A percentile compares a stretch with the other conserved stretches of the same genome.
phyloP scores from a whole-genome alignment of 2,113 vertebrate genomes.

The Trinectes maculatus region DNA sequence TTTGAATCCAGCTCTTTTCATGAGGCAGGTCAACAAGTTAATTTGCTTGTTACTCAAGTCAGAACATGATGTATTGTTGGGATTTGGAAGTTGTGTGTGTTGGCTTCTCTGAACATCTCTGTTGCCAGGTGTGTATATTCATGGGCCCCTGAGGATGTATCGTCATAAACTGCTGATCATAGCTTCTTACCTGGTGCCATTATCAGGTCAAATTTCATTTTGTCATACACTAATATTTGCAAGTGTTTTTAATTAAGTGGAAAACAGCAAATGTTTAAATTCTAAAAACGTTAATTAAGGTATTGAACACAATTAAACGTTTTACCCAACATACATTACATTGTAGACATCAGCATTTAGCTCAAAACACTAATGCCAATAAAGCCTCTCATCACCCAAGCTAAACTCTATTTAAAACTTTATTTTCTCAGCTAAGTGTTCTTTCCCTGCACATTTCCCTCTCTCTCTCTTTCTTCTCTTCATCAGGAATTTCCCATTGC shows the following conservation, averaged over 20 bases:
- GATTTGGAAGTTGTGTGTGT: not conserved
- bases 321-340: not conserved
- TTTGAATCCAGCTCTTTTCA: not conserved
- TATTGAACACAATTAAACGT: not conserved
- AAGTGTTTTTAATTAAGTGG: no score
- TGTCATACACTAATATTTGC: no score
- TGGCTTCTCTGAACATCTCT: no score
- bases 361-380: not conserved
- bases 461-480: conserved; percentile 1
- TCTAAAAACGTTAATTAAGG: no score
- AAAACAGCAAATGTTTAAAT: no score
- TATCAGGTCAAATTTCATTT: no score
- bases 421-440: conserved; percentile 9
- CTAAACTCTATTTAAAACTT: no score
- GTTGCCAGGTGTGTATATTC: no score
- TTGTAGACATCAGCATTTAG: not conserved
- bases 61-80: not conserved
- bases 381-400: conserved; percentile 14
- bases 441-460: conserved; percentile 8
- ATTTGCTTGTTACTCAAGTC: not conserved
- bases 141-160: no score
- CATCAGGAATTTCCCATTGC: conserved; percentile 15
- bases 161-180: no score
- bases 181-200: no score
- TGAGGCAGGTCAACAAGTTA: not conserved